Evolutionary conservation across 2,113 vertebrate genomes (phyloP).

Genomic region (Ictidomys tridecemlineatus): DNA sequence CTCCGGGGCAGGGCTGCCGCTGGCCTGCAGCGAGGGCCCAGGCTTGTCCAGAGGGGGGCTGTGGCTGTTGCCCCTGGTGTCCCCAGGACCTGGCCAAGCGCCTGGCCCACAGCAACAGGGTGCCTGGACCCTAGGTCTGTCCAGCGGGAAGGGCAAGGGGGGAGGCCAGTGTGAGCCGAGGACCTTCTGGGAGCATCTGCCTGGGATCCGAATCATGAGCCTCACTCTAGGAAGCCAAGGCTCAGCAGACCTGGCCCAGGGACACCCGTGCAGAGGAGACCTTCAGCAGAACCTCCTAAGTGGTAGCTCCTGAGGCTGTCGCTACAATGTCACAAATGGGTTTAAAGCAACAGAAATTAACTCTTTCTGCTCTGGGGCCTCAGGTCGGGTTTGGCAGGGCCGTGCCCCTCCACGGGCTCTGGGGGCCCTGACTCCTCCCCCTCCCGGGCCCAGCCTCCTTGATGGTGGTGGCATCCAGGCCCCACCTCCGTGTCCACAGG

Average conservation of each 20-base stretch:
- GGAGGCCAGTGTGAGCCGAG: background rate
- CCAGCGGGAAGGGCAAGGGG: background rate
- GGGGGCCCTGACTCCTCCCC: too few relatives aligned
- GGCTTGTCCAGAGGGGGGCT: too few relatives aligned
- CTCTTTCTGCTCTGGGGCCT: background rate
- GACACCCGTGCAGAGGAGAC: background rate
- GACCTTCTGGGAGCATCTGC: rapidly evolving
- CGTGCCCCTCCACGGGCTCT: too few relatives aligned
- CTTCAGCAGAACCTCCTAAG: background rate
- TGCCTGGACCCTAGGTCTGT: background rate
- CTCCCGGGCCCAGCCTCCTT: rapidly evolving
- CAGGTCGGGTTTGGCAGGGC: background rate
- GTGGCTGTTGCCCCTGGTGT: rapidly evolving
- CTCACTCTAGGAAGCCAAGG: background rate
- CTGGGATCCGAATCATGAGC: rapidly evolving
- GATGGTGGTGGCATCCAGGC: background rate
- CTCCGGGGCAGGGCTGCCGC: too few relatives aligned
- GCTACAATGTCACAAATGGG: too few relatives aligned
- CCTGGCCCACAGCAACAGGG: rapidly evolving
- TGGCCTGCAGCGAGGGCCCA: rapidly evolving
- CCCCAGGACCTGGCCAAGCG: background rate
- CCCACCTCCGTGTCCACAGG: background rate
- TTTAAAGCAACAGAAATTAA: background rate
- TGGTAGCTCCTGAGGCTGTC: rapidly evolving
- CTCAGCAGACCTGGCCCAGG: background rate